These are phyloP conservation scores for Nannobrachium achirus DNA, from an alignment of 2,113 vertebrate genomes.

Conservation along the genomic window DNA sequence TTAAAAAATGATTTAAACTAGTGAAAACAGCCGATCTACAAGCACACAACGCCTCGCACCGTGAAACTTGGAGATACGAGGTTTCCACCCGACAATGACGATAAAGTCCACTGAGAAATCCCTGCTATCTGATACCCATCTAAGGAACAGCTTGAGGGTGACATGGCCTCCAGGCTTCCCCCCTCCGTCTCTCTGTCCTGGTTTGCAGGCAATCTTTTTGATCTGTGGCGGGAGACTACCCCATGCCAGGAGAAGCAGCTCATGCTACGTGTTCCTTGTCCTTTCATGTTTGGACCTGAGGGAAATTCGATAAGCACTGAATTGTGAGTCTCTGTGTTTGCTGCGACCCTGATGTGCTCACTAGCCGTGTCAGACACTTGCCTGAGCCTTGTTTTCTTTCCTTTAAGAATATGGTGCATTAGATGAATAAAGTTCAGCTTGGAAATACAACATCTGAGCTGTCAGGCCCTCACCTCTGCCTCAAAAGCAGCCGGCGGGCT, in stretches of 20 bases:
- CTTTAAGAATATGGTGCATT: conserved; percentile 46
- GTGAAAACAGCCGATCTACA: too few species aligned
- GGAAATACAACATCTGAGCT: conserved; percentile 44
- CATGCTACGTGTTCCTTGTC: conserved; percentile 48
- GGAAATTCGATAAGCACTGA: conserved; percentile 60
- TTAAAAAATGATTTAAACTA: too few species aligned
- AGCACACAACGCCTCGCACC: too few species aligned
- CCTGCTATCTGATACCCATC: conserved; percentile 40
- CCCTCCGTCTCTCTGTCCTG: conserved; percentile 51
- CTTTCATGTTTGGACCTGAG: conserved; percentile 54
- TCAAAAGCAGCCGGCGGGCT: conserved; percentile 53
- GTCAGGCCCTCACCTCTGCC: conserved; percentile 36
- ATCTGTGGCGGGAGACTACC: conserved; percentile 61
- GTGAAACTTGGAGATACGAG: too few species aligned
- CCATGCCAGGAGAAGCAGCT: conserved; percentile 56
- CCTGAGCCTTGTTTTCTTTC: conserved; percentile 38
- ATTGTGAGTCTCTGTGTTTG: conserved; percentile 51
- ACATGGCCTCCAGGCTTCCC: conserved; percentile 62
- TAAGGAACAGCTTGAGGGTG: conserved; percentile 63
- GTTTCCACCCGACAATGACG: too few species aligned
- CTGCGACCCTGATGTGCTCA: conserved; percentile 47
- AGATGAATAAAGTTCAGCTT: conserved; percentile 44
- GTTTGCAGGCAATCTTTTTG: conserved; percentile 63
- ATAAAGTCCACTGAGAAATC: conserved; percentile 51
- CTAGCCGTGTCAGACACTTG: conserved; percentile 49